A percentile compares a stretch with the other conserved stretches of the same genome.
Evolutionary conservation across 2,113 vertebrate species (phyloP).

Genomic region (Xenopus borealis): DNA sequence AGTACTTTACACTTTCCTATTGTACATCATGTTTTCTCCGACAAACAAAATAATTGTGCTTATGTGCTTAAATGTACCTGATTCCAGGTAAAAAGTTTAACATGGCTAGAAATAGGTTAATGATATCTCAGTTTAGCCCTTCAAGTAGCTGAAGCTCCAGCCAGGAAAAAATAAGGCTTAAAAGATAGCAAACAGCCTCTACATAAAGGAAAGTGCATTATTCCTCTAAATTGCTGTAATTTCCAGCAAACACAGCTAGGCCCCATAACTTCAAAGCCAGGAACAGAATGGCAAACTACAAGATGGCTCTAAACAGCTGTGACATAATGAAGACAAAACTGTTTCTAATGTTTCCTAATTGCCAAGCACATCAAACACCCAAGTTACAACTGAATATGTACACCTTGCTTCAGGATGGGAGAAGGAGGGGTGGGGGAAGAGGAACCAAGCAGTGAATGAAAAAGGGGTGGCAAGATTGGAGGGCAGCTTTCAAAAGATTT

Average conservation of each 20-base stretch:
- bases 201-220: constrained; percentile 45
- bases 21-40: no score
- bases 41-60: no score
- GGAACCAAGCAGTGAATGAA: background rate
- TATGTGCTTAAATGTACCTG: no score
- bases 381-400: constrained; percentile 33
- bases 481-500: constrained; percentile 5
- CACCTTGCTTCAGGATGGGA: constrained; percentile 33
- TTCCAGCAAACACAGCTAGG: constrained; percentile 42
- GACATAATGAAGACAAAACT: constrained; percentile 45
- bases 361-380: constrained; percentile 39
- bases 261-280: constrained; percentile 41
- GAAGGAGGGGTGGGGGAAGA: background rate
- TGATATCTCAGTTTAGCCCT: constrained; percentile 26
- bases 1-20: no score
- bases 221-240: constrained; percentile 45
- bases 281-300: constrained; percentile 41
- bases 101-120: constrained; percentile 14
- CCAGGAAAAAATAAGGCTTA: constrained; percentile 34
- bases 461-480: constrained; percentile 7
- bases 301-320: constrained; percentile 46
- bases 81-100: no score
- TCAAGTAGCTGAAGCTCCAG: constrained; percentile 34
- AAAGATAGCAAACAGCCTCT: constrained; percentile 37
- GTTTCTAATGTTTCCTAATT: constrained; percentile 44